Conservation (phyloP, 2,113 vertebrate species). For the Megalops atlanticus region DNA sequence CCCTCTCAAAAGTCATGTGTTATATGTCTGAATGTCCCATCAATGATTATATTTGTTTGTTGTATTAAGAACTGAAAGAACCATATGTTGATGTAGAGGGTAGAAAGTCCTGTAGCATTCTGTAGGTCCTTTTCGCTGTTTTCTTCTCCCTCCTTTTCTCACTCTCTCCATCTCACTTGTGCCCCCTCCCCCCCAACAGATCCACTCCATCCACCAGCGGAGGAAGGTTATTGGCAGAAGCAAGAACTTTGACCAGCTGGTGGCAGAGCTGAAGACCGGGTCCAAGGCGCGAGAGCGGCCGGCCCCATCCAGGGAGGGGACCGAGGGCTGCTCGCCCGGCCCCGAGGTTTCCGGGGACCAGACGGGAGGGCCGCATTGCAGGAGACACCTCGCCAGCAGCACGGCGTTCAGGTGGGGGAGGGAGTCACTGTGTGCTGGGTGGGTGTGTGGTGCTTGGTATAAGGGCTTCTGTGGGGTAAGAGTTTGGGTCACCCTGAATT, state of each 20-base stretch:
- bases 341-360: conserved; percentile 61
- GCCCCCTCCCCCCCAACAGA: conserved; percentile 61
- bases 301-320: conserved; percentile 63
- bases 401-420: conserved; percentile 73
- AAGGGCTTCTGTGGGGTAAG: too few relatives aligned
- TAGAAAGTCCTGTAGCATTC: too few relatives aligned
- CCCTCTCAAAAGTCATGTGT: too few relatives aligned
- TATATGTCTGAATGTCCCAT: too few relatives aligned
- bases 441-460: too few relatives aligned
- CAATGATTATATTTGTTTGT: too few relatives aligned
- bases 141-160: conserved; percentile 2
- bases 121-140: too few relatives aligned
- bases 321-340: conserved; percentile 52
- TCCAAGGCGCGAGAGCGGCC: conserved; percentile 78
- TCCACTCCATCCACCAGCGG: conserved; percentile 90
- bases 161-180: neutral
- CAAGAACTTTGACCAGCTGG: conserved; percentile 89
- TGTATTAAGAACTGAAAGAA: too few relatives aligned
- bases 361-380: conserved; percentile 65
- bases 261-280: conserved; percentile 85
- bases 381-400: conserved; percentile 74
- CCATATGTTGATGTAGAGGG: too few relatives aligned
- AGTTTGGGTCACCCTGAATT: too few relatives aligned
- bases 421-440: too few relatives aligned
- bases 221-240: conserved; percentile 84